Evolutionary conservation across 2,888 invertebrate genomes (phyloP).

Genomic region (Brachycybe producta): DNA sequence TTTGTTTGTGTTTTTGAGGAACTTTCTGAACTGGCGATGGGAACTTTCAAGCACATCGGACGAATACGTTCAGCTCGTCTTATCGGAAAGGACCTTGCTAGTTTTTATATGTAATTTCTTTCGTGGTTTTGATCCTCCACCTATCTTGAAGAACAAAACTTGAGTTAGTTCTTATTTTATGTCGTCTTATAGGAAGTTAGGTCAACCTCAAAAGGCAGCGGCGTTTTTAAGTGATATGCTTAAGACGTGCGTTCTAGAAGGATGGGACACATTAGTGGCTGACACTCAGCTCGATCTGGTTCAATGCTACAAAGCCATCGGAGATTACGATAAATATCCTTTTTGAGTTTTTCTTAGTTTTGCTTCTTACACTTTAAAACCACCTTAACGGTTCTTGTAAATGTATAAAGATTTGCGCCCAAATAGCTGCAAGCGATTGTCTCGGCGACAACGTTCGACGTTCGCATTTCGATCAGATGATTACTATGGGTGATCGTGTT

Average conservation of each 20-base stretch:
- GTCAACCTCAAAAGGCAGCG: slow-evolving; percentile 65
- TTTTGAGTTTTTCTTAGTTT: slow-evolving; percentile 8
- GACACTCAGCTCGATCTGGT: slow-evolving; percentile 65
- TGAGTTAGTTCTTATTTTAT: no score
- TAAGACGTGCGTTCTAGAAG: slow-evolving; percentile 72
- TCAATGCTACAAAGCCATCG: slow-evolving; percentile 66
- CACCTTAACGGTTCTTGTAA: slow-evolving; percentile 33
- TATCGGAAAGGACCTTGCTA: slow-evolving; percentile 76
- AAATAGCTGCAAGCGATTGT: slow-evolving; percentile 61
- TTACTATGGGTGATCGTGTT: slow-evolving; percentile 9
- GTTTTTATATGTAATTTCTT: slow-evolving; percentile 66
- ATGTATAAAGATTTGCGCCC: slow-evolving; percentile 62
- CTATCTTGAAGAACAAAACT: no score
- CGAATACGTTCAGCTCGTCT: slow-evolving; percentile 68
- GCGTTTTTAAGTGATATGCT: slow-evolving; percentile 76
- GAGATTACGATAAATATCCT: slow-evolving; percentile 54
- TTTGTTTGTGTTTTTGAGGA: slow-evolving; percentile 46
- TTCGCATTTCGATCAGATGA: slow-evolving; percentile 67
- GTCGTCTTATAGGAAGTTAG: slow-evolving; percentile 30
- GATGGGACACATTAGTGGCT: slow-evolving; percentile 64
- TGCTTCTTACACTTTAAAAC: neutral
- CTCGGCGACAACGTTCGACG: slow-evolving; percentile 59
- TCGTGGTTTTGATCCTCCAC: neutral
- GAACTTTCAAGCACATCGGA: slow-evolving; percentile 88
- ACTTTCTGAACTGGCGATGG: slow-evolving; percentile 85